Evolutionary conservation across 1,140 invertebrate species (phyloP).

Genomic region (Nebria ingens): DNA sequence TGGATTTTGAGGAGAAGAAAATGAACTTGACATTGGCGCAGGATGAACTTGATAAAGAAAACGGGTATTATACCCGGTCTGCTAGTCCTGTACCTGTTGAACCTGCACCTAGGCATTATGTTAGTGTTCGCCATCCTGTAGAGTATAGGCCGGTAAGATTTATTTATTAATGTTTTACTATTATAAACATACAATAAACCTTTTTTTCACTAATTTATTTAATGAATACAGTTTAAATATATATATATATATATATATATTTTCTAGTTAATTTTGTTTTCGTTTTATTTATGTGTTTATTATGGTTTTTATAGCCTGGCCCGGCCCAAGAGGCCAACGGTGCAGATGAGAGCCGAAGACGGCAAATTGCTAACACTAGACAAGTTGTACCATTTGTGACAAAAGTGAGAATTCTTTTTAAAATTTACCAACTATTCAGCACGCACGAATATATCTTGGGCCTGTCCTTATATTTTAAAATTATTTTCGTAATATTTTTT

Average conservation of each 20-base stretch:
- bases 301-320: background rate
- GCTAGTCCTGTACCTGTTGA: constrained; percentile 23
- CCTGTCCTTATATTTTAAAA: too few relatives aligned
- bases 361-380: background rate
- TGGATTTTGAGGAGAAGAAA: constrained; percentile 94
- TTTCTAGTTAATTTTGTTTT: too few relatives aligned
- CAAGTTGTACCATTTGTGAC: background rate
- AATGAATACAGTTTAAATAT: too few relatives aligned
- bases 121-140: constrained; percentile 17
- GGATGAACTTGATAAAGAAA: constrained; percentile 83
- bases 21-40: constrained; percentile 76
- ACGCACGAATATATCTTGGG: background rate
- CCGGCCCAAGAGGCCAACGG: background rate
- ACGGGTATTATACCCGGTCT: constrained; percentile 61
- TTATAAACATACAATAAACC: too few relatives aligned
- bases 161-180: too few relatives aligned
- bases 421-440: background rate
- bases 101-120: constrained; percentile 1
- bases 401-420: background rate
- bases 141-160: background rate
- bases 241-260: too few relatives aligned
- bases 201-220: too few relatives aligned
- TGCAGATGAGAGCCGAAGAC: background rate
- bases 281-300: too few relatives aligned
- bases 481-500: too few relatives aligned